A percentile compares a stretch with the other conserved stretches of the same genome.
Evolutionary conservation across 1,140 invertebrate genomes (phyloP).

Genomic region (Drosophila bocqueti): DNA sequence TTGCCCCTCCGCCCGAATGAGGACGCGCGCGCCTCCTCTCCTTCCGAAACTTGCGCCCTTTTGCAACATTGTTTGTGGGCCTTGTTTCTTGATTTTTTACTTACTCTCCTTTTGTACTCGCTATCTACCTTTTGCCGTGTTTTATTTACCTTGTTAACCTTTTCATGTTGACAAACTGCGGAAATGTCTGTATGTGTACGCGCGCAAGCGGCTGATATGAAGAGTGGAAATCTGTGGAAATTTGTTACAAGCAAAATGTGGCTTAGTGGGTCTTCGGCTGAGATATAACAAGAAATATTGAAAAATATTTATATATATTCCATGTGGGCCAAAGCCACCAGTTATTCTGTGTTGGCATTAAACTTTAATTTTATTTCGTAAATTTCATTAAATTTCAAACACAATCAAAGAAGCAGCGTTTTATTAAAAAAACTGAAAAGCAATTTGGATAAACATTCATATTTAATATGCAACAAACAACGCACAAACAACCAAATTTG

Average conservation of each 20-base stretch:
- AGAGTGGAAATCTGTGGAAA: constrained; percentile 73
- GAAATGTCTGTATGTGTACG: constrained; percentile 27
- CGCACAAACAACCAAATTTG: constrained; percentile 41
- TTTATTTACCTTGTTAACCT: constrained; percentile 81
- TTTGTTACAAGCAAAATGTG: constrained; percentile 59
- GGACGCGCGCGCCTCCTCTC: background rate
- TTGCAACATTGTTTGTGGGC: constrained; percentile 67
- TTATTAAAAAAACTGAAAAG: constrained; percentile 44
- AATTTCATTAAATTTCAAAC: constrained; percentile 30
- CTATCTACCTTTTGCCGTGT: constrained; percentile 50
- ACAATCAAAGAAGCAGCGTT: constrained; percentile 31
- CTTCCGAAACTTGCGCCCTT: constrained; percentile 11
- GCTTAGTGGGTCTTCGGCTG: constrained; percentile 32
- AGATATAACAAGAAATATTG: constrained; percentile 36
- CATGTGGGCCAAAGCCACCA: constrained; percentile 15
- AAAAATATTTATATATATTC: constrained; percentile 9
- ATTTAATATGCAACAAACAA: constrained; percentile 59
- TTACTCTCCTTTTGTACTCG: constrained; percentile 41
- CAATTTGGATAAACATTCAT: constrained; percentile 32
- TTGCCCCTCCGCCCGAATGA: background rate
- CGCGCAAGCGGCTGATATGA: constrained; percentile 35
- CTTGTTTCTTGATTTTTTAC: constrained; percentile 49
- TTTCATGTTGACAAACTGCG: constrained; percentile 75
- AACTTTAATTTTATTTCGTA: constrained; percentile 24
- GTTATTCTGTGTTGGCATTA: no score